Percentiles rank a stretch among this genome's conserved stretches.
phyloP scores from a whole-genome alignment of 2,888 invertebrate genomes.

The Lampropteryx suffumata region DNA sequence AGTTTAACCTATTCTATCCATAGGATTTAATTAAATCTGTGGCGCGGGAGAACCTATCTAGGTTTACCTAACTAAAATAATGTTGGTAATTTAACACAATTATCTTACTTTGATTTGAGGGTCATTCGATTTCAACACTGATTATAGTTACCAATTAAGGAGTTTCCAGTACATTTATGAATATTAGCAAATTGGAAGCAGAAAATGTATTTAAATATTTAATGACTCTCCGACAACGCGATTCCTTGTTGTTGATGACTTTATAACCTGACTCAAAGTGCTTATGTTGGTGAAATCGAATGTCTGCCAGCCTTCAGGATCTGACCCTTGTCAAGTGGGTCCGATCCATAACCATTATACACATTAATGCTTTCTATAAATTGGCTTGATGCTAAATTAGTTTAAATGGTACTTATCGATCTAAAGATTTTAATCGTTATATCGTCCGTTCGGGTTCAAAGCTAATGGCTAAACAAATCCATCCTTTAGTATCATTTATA shows the following conservation, averaged over 20 bases:
- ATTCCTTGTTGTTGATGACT: slow-evolving; percentile 11
- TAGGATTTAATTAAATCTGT: slow-evolving; percentile 57
- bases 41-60: slow-evolving; percentile 25
- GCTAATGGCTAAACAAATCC: too few relatives aligned
- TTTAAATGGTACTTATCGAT: slow-evolving; percentile 20
- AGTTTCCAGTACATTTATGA: too few relatives aligned
- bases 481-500: too few relatives aligned
- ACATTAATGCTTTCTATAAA: slow-evolving; percentile 21
- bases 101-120: slow-evolving; percentile 2
- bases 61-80: slow-evolving; percentile 10
- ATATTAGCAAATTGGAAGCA: too few relatives aligned
- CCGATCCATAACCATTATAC: slow-evolving; percentile 41
- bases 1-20: slow-evolving; percentile 51
- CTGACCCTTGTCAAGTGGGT: slow-evolving; percentile 53
- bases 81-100: slow-evolving; percentile 3
- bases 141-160: too few relatives aligned
- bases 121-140: neutral
- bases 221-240: neutral
- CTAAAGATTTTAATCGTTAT: slow-evolving; percentile 19
- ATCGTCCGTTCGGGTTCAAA: neutral
- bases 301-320: slow-evolving; percentile 33
- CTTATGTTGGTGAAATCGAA: slow-evolving; percentile 32
- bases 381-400: slow-evolving; percentile 19
- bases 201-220: neutral
- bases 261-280: slow-evolving; percentile 15